Conservation (phyloP, 2,888 invertebrate species). For the Catocala fraxini region DNA sequence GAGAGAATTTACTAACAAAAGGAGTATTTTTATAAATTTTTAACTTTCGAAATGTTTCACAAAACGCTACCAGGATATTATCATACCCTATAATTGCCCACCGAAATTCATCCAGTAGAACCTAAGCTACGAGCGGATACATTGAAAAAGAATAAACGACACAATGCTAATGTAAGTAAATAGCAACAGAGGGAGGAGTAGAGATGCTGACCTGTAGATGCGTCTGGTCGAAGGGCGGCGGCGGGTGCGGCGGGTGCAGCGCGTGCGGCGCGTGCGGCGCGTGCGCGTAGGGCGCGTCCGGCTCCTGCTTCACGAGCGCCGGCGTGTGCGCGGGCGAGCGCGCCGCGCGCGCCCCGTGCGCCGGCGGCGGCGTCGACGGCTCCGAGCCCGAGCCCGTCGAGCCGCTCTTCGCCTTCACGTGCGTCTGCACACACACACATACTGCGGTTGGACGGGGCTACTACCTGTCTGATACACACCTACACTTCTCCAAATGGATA, state of each 20-base stretch:
- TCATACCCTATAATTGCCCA: not conserved
- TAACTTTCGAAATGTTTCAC: too few species aligned
- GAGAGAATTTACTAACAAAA: too few species aligned
- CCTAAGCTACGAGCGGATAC: not conserved
- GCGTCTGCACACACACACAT: slow-evolving; percentile 56
- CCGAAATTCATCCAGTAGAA: not conserved
- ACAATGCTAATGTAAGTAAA: too few species aligned
- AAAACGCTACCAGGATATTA: not conserved
- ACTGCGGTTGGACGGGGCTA: too few species aligned
- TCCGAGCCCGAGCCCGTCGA: slow-evolving; percentile 83
- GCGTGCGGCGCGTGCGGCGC: slow-evolving; percentile 63
- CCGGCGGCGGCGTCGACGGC: slow-evolving; percentile 84
- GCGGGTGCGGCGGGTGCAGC: slow-evolving; percentile 75
- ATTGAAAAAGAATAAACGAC: not conserved
- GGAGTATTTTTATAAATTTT: too few species aligned
- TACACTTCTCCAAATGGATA: too few species aligned
- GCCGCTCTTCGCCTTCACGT: slow-evolving; percentile 76
- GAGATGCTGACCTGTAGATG: slow-evolving; percentile 72
- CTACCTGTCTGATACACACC: too few species aligned
- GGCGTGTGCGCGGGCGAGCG: slow-evolving; percentile 83
- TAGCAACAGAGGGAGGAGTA: not conserved
- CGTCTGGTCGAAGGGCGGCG: slow-evolving; percentile 74
- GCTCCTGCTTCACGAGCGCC: slow-evolving; percentile 64
- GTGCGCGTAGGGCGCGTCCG: slow-evolving; percentile 40
- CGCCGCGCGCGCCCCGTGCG: slow-evolving; percentile 72